Conservation (phyloP, 2,888 invertebrate genomes). For the Prosopocoilus inquinatus region DNA sequence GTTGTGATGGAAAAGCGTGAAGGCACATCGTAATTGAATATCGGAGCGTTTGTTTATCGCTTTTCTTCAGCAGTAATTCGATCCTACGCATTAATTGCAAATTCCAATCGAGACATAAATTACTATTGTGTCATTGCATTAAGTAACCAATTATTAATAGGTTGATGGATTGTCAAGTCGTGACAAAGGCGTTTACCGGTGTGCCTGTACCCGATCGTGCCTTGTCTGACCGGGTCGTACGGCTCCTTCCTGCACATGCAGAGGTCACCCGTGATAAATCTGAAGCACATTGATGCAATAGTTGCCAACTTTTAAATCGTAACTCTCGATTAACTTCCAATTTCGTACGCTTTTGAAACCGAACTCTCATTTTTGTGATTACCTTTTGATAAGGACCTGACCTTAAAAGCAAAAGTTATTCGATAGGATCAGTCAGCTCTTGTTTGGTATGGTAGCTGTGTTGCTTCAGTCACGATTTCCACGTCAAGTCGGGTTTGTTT, state of each 20-base stretch:
- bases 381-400: conserved; percentile 19
- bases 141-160: conserved; percentile 44
- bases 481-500: conserved; percentile 18
- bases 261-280: conserved; percentile 30
- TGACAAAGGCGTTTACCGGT: conserved; percentile 33
- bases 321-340: too few relatives aligned
- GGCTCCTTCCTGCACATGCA: conserved; percentile 32
- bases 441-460: conserved; percentile 19
- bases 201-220: conserved; percentile 24
- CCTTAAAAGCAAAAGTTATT: conserved; percentile 24
- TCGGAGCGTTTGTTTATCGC: conserved; percentile 18
- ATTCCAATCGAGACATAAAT: conserved; percentile 38
- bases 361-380: conserved; percentile 7
- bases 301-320: background rate
- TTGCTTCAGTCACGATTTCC: conserved; percentile 22
- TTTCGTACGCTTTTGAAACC: conserved; percentile 7
- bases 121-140: conserved; percentile 43
- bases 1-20: conserved; percentile 8
- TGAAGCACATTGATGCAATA: conserved; percentile 19
- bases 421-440: conserved; percentile 20
- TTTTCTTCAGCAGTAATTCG: conserved; percentile 11
- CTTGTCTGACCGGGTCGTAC: conserved; percentile 33
- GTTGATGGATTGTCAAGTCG: conserved; percentile 40
- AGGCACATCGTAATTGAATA: conserved; percentile 13
- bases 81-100: conserved; percentile 17